phyloP scores from a whole-genome alignment of 2,888 invertebrate genomes.

The Branchellion lobata region DNA sequence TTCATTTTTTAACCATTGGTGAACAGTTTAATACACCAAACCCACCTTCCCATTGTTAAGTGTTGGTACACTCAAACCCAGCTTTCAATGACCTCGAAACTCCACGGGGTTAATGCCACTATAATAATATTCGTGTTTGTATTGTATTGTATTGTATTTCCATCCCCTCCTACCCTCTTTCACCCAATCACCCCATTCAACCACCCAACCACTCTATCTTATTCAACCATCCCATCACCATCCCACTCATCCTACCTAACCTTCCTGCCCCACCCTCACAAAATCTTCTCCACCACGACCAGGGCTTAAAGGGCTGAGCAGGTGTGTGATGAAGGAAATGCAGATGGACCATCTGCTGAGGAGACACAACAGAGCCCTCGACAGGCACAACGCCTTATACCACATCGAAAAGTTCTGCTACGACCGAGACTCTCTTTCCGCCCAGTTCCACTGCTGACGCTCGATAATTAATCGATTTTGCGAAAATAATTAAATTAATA shows the following conservation, averaged over 20 bases:
- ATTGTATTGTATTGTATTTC: too few relatives aligned
- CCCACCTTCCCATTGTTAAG: too few relatives aligned
- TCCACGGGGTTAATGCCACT: too few relatives aligned
- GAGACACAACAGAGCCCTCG: slow-evolving; percentile 28
- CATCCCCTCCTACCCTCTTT: too few relatives aligned
- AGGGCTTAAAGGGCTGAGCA: neutral
- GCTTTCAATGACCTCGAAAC: too few relatives aligned
- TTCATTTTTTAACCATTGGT: too few relatives aligned
- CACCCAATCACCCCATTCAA: too few relatives aligned
- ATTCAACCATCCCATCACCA: neutral
- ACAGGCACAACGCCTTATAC: neutral
- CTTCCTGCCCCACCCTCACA: neutral
- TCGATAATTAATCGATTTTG: neutral
- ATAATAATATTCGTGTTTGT: too few relatives aligned
- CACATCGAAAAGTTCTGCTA: neutral
- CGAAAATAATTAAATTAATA: neutral
- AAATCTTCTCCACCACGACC: neutral
- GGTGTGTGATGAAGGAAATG: neutral
- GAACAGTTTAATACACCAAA: too few relatives aligned
- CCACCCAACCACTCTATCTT: neutral
- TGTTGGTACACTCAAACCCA: too few relatives aligned
- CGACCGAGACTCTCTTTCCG: neutral
- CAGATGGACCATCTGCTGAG: slow-evolving; percentile 33
- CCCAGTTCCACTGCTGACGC: neutral
- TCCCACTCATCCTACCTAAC: neutral